These are phyloP conservation scores for Amphipyra tragopoginis DNA, from an alignment of 2,888 invertebrate species.

Conservation along the genomic window DNA sequence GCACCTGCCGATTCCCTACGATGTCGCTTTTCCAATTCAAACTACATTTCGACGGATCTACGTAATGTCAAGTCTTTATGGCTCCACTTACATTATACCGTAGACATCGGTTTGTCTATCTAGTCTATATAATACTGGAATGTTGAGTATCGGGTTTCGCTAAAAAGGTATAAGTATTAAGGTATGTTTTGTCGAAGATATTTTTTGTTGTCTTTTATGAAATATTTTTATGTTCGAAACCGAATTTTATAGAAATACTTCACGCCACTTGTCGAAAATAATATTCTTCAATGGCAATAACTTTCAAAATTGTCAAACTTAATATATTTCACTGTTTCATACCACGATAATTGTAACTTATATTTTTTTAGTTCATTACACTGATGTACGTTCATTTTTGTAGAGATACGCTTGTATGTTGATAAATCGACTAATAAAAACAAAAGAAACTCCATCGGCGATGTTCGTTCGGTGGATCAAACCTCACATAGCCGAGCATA, in stretches of 20 bases:
- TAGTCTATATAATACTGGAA: not conserved
- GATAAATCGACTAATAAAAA: conserved; percentile 15
- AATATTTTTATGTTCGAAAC: not conserved
- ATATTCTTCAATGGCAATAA: too few relatives aligned
- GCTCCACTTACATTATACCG: conserved; percentile 38
- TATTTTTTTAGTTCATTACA: too few relatives aligned
- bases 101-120: conserved; percentile 27
- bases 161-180: conserved; percentile 11
- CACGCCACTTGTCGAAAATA: not conserved
- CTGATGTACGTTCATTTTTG: too few relatives aligned
- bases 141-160: conserved; percentile 16
- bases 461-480: conserved; percentile 62
- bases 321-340: too few relatives aligned
- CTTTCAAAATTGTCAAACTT: too few relatives aligned
- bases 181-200: not conserved
- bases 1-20: conserved; percentile 76
- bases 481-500: conserved; percentile 66
- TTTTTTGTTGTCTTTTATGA: not conserved
- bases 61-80: conserved; percentile 50
- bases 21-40: conserved; percentile 75
- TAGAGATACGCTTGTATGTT: too few relatives aligned
- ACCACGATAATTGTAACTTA: too few relatives aligned
- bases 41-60: conserved; percentile 68
- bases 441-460: conserved; percentile 44
- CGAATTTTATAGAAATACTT: conserved; percentile 5